These are phyloP conservation scores for Cecropterus lyciades DNA, from an alignment of 1,140 invertebrate genomes.

Conservation along the genomic window DNA sequence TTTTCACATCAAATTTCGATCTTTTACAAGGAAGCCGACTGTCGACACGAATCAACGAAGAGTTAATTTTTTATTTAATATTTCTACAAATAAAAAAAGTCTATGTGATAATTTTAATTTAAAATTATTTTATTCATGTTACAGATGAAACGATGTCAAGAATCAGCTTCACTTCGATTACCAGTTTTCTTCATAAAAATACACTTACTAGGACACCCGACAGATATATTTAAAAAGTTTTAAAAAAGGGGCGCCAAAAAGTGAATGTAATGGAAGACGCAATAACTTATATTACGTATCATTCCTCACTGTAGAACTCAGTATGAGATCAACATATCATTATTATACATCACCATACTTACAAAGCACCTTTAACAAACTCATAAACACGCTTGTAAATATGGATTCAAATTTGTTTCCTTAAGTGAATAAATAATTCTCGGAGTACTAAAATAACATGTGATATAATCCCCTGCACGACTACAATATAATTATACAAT, in stretches of 20 bases:
- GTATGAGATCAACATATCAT: slow-evolving; percentile 4
- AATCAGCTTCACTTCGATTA: background rate
- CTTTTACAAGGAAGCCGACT: too few relatives aligned
- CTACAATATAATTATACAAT: slow-evolving; percentile 35
- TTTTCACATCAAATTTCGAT: too few relatives aligned
- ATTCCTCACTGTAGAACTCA: background rate
- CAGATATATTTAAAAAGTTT: background rate
- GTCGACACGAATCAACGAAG: too few relatives aligned
- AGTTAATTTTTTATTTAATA: too few relatives aligned
- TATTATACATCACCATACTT: slow-evolving; percentile 4
- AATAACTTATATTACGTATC: slow-evolving; percentile 23
- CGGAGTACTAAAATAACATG: slow-evolving; percentile 9
- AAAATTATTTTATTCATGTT: too few relatives aligned
- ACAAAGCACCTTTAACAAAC: slow-evolving; percentile 9
- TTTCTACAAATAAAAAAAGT: too few relatives aligned
- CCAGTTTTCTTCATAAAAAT: slow-evolving; percentile 14
- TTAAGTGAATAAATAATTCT: slow-evolving; percentile 14
- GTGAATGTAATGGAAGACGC: slow-evolving; percentile 22
- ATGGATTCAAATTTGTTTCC: background rate
- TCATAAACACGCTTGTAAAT: slow-evolving; percentile 11
- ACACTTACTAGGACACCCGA: background rate
- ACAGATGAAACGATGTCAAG: background rate
- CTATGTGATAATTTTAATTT: too few relatives aligned
- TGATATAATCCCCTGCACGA: slow-evolving; percentile 22
- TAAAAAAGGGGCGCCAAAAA: slow-evolving; percentile 8